These are phyloP conservation scores for Ypsolopha scabrella DNA, from an alignment of 2,888 invertebrate species.

Conservation along the genomic window DNA sequence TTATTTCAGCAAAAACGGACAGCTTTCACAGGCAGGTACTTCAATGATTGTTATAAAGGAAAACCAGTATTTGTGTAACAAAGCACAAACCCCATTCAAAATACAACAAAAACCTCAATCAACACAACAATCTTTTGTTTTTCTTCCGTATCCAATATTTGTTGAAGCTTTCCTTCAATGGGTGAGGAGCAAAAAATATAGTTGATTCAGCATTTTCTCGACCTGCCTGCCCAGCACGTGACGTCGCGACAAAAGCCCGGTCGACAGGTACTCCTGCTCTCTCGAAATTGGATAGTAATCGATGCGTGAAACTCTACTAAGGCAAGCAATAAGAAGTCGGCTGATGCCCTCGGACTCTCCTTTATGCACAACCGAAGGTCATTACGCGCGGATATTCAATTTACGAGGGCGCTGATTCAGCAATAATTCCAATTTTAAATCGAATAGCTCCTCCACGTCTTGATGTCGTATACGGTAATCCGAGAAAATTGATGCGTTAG, in stretches of 20 bases:
- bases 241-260: constrained; percentile 55
- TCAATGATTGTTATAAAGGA: neutral
- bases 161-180: constrained; percentile 3
- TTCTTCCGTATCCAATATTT: neutral
- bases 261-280: constrained; percentile 48
- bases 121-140: constrained; percentile 2
- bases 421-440: constrained; percentile 16
- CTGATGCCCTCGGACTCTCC: constrained; percentile 34
- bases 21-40: too few relatives aligned
- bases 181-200: neutral
- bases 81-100: neutral
- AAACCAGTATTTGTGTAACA: neutral
- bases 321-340: constrained; percentile 44
- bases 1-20: too few relatives aligned
- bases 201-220: constrained; percentile 9
- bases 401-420: constrained; percentile 47
- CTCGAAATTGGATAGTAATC: constrained; percentile 62
- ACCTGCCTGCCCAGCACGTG: constrained; percentile 37
- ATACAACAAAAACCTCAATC: constrained; percentile 2
- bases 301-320: constrained; percentile 54
- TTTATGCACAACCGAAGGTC: constrained; percentile 54
- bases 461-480: neutral
- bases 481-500: too few relatives aligned
- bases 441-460: constrained; percentile 1
- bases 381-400: constrained; percentile 55